Conservation (phyloP, 2,797 vertebrate genomes). For the Argentina silus region DNA sequence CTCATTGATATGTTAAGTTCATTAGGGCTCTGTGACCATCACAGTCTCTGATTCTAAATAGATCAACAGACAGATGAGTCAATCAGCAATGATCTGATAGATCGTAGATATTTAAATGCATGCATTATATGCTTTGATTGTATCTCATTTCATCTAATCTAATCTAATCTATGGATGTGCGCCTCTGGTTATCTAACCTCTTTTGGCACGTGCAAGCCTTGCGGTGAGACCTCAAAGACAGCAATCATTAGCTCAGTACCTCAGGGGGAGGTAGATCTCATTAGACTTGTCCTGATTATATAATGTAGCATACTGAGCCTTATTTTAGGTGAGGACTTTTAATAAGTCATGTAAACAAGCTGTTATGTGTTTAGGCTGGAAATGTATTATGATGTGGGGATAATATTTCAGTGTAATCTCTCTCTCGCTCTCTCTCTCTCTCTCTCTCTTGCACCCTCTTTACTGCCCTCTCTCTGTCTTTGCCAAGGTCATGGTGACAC, state of each 20-base stretch:
- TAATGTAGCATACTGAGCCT: neutral
- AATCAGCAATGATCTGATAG: neutral
- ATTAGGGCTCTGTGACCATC: too few relatives aligned
- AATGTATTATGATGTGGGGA: neutral
- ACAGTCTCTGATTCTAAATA: slow-evolving; percentile 23
- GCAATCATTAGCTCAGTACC: neutral
- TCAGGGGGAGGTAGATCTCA: neutral
- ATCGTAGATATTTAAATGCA: neutral
- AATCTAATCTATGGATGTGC: neutral
- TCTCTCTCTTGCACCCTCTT: neutral
- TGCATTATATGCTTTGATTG: neutral
- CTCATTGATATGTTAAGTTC: too few relatives aligned
- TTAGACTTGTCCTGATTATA: neutral
- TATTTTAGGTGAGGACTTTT: neutral
- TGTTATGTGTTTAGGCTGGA: neutral
- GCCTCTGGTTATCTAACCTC: too few relatives aligned
- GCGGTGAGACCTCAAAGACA: slow-evolving; percentile 1
- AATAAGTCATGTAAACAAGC: neutral
- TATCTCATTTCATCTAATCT: neutral
- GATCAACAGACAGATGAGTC: neutral
- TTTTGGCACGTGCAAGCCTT: neutral
- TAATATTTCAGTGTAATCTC: neutral
- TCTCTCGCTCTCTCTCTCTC: neutral
- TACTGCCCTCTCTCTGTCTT: neutral
- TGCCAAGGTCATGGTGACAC: neutral